phyloP scores from a whole-genome alignment of 2,113 vertebrate genomes.

The Hystrix cristata region DNA sequence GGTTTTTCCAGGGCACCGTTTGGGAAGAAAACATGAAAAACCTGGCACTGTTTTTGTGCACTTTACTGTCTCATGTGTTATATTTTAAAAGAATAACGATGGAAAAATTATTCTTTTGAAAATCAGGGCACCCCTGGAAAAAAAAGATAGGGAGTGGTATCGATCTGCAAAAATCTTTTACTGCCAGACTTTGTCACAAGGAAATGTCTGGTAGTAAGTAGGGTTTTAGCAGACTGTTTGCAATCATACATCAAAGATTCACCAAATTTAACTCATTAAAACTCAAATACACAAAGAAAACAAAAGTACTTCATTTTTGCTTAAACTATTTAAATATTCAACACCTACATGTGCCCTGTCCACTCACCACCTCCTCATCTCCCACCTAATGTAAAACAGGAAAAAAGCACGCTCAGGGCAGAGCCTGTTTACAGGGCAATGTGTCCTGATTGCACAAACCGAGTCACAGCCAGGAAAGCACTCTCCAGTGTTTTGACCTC shows the following conservation, averaged over 20 bases:
- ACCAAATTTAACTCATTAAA: slow-evolving; percentile 3
- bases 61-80: slow-evolving; percentile 53
- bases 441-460: not conserved
- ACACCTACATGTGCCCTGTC: no score
- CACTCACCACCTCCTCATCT: not conserved
- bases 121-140: not conserved
- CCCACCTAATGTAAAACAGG: not conserved
- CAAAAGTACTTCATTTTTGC: not conserved
- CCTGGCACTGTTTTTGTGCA: not conserved
- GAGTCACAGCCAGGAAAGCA: no score
- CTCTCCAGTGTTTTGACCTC: not conserved
- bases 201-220: not conserved
- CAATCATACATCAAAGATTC: not conserved
- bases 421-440: not conserved
- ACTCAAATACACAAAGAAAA: not conserved
- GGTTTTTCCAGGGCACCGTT: slow-evolving; percentile 60
- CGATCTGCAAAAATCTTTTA: not conserved
- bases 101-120: slow-evolving; percentile 30
- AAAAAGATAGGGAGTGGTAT: not conserved
- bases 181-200: not conserved
- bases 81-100: slow-evolving; percentile 48
- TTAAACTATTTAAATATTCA: not conserved
- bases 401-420: not conserved
- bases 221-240: not conserved
- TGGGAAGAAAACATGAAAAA: slow-evolving; percentile 69